Evolutionary conservation across 2,797 vertebrate species (phyloP), one percentile per base, ranked within the genome.

Genomic region (Hybognathus amarus): DNA sequence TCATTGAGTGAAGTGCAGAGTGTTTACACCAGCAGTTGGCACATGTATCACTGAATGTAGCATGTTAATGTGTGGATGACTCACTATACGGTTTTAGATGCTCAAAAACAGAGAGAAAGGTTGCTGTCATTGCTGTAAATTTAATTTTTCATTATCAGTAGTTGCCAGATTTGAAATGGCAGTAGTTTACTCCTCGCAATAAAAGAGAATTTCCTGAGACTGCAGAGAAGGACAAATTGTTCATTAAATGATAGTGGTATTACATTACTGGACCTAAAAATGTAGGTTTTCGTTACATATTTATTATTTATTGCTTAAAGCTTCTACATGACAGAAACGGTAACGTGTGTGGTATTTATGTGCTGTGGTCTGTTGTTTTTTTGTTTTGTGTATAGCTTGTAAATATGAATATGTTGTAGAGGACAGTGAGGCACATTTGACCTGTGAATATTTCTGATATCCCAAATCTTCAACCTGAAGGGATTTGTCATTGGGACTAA

Each of bases 261-360:
- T 40, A 52, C 47, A 54, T 17, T 42, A 30, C 17, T 5, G 27
- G n/a, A 54, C 18, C 12, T 56, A 20, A 76, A 75, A 42, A 17
- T 45, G 11, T 52, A 75, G 45, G 33, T 54, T 69, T 12, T 50
- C 79, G 52, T 77, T 40, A 24, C 80, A 76, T 77, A 77, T 83
- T 77, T 83, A 83, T 83, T 75, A 73, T 74, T 74, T 67, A 67
- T 82, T 73, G 17, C 66, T 74, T 40, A 54, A 42, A 56, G 47
- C 47, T 69, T 56, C 11, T 42, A n/a, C 63, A 45, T 74, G 45
- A 45, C 5, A 83, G 45, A 54, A 56, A 76, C 50, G 69, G 36
- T 59, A 77, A 47, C 61, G 64, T 83, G 47, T 83, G 81, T 83
- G 64, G 63, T 83, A 45, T 83, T 77, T 68, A 17, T 77, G 50